Evolutionary conservation across 2,113 vertebrate species (phyloP).

Genomic region (Zosterops japonicus): DNA sequence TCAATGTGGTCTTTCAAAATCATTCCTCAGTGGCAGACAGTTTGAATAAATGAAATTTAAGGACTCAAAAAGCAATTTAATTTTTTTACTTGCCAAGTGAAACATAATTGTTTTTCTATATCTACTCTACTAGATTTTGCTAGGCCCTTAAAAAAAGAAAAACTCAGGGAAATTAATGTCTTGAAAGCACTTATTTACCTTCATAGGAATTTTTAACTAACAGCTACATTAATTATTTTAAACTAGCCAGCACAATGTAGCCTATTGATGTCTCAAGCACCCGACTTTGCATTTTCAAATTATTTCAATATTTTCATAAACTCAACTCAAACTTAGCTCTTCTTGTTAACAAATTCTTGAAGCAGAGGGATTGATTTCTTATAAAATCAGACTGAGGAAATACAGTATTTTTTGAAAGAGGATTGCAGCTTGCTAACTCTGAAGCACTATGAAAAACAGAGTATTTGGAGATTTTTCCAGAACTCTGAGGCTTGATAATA

Average conservation of each 20-base stretch:
- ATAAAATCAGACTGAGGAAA: not conserved
- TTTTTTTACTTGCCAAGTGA: not conserved
- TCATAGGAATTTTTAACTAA: not conserved
- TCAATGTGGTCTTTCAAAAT: conserved; percentile 3
- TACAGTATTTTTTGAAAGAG: not conserved
- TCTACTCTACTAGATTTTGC: not conserved
- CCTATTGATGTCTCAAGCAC: not conserved
- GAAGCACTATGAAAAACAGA: not conserved
- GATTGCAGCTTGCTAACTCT: not conserved
- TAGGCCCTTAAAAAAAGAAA: not conserved
- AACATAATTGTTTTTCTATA: not conserved
- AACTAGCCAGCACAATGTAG: not conserved
- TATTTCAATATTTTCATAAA: not conserved
- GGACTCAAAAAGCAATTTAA: not conserved
- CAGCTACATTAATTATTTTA: not conserved
- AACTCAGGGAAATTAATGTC: not conserved
- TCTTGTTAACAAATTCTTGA: not conserved
- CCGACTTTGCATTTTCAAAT: not conserved
- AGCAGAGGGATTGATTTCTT: not conserved
- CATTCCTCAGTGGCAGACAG: conserved; percentile 10
- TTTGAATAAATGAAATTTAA: conserved; percentile 40
- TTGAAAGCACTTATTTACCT: not conserved
- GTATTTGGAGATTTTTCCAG: not conserved
- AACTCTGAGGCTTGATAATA: not conserved
- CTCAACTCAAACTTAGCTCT: not conserved